These are phyloP conservation scores for Synergus laeviventris DNA, from an alignment of 2,888 invertebrate genomes.

Conservation along the genomic window DNA sequence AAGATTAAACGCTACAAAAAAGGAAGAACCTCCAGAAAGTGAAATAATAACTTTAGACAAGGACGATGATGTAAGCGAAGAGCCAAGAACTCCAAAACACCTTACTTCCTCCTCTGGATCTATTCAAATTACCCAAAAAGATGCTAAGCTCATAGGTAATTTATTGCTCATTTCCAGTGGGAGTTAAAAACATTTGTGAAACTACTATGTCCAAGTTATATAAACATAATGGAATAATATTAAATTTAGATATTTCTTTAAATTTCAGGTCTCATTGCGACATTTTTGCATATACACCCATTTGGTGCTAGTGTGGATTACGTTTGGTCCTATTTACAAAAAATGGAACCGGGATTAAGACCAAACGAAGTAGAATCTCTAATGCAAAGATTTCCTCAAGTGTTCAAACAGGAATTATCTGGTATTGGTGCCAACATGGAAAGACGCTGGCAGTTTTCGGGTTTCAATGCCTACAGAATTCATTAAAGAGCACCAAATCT, in stretches of 20 bases:
- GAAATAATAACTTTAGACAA: conserved; percentile 77
- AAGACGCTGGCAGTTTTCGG: conserved; percentile 91
- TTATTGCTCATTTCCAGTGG: background rate
- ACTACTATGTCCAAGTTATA: background rate
- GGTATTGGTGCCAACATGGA: conserved; percentile 93
- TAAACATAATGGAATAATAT: background rate
- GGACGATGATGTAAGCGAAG: conserved; percentile 72
- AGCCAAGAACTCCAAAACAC: conserved; percentile 68
- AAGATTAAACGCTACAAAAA: conserved; percentile 72
- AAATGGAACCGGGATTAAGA: conserved; percentile 84
- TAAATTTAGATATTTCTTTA: conserved; percentile 18
- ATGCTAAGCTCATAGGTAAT: conserved; percentile 86
- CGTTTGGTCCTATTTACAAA: conserved; percentile 93
- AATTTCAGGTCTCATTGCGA: conserved; percentile 84
- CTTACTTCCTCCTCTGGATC: conserved; percentile 61
- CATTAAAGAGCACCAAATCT: conserved; percentile 58
- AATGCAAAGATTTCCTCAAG: conserved; percentile 86
- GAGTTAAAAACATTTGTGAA: background rate
- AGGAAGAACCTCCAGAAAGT: conserved; percentile 72
- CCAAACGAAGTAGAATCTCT: conserved; percentile 87
- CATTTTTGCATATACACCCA: conserved; percentile 95
- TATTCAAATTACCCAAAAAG: conserved; percentile 77
- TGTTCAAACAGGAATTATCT: conserved; percentile 87
- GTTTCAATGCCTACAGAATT: conserved; percentile 77
- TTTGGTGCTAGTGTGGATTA: conserved; percentile 94